Evolutionary conservation across 2,888 invertebrate genomes (phyloP), one percentile per base, ranked within the genome.

Genomic region (Xestia sexstrigata): DNA sequence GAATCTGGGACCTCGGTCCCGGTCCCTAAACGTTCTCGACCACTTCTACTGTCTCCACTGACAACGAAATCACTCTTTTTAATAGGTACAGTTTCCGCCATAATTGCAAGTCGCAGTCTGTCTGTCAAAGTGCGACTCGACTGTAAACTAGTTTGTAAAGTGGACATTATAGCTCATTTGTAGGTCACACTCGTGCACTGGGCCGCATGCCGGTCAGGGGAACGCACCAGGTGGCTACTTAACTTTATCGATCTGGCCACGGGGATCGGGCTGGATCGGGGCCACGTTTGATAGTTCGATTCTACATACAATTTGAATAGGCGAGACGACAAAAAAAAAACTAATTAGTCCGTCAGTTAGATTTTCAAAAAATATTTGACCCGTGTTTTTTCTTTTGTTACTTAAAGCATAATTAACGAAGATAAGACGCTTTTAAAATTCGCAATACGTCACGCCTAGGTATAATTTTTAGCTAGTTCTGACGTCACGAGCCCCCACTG

Each of bases 211-310:
- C 52, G 68, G 81, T 35, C 68, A 63, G 75, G 58, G 45, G 55
- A 74, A 30, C 45, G 66, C 66, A 47, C 75, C 79, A 67, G 79
- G 67, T 79, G 47, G 52, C 45, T 55, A 66, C 49, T 26, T 35
- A 23, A 74, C 49, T 15, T 47, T 55, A 81, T 79, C 55, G 81
- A 81, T 55, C 79, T 67, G 66, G n/a, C n/a, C n/a, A n/a, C n/a
- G n/a, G n/a, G n/a, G n/a, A n/a, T n/a, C n/a, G n/a, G n/a, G n/a
- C n/a, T 58, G n/a, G 45, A n/a, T n/a, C n/a, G 47, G 20, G 45
- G 39, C 39, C 23, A 42, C 47, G 76, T 65, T 47, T 39, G 5
- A 47, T n/a, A 15, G 23, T 55, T n/a, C 65, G 65, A 26, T 35
- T 17, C 17, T 55, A 55, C 63, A 20, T 20, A 55, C 52, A n/a